phyloP scores from a whole-genome alignment of 2,797 vertebrate species.

The Gadopsis bispinosus region DNA sequence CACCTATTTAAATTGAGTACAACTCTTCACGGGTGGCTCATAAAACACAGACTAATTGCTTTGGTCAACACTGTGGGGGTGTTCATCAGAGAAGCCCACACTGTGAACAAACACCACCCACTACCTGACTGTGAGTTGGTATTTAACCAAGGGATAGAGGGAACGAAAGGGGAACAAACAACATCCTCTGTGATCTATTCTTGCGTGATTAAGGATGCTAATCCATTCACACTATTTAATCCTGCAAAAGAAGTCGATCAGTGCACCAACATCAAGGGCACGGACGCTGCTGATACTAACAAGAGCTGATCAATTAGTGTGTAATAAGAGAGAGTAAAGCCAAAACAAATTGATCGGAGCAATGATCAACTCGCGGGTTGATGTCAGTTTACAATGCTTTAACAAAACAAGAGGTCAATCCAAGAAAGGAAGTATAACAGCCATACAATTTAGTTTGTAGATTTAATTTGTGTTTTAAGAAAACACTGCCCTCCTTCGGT shows the following conservation, averaged over 20 bases:
- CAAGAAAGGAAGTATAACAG: neutral
- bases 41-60: conserved; percentile 75
- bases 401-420: conserved; percentile 4
- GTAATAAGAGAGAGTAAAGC: conserved; percentile 22
- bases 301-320: conserved; percentile 56
- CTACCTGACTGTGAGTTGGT: conserved; percentile 64
- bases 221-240: conserved; percentile 73
- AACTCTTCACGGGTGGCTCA: conserved; percentile 74
- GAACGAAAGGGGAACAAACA: conserved; percentile 73
- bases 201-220: conserved; percentile 74
- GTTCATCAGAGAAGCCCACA: conserved; percentile 70
- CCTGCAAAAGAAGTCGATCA: conserved; percentile 57
- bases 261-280: conserved; percentile 14
- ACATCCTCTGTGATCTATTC: conserved; percentile 71
- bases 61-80: conserved; percentile 77
- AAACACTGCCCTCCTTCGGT: neutral
- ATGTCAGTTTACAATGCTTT: conserved; percentile 7
- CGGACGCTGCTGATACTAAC: conserved; percentile 20
- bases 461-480: neutral
- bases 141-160: conserved; percentile 65
- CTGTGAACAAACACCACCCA: conserved; percentile 64
- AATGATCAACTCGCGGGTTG: conserved; percentile 16
- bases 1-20: conserved; percentile 75
- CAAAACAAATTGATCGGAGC: conserved; percentile 36
- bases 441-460: neutral